Percentiles rank a stretch among this genome's conserved stretches.
These are phyloP conservation scores for Armadillidium nasatum DNA, from an alignment of 1,140 invertebrate species.

Conservation along the genomic window DNA sequence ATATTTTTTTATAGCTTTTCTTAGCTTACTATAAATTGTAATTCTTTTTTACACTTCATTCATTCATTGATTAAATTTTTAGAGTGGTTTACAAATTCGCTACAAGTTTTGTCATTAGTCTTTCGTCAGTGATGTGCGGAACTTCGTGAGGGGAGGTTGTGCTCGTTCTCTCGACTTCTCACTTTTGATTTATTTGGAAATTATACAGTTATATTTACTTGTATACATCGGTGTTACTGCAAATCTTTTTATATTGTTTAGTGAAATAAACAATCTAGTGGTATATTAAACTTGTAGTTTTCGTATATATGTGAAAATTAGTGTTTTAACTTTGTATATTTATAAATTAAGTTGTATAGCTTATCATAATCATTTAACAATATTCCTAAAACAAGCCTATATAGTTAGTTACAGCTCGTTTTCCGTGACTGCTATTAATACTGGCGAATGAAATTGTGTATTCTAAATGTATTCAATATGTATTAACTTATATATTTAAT, in stretches of 20 bases:
- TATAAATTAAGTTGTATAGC: too few relatives aligned
- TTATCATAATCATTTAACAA: too few relatives aligned
- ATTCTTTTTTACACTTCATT: neutral
- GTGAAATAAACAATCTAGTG: too few relatives aligned
- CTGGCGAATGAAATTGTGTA: neutral
- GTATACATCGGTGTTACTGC: neutral
- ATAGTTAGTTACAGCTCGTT: too few relatives aligned
- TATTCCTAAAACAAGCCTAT: too few relatives aligned
- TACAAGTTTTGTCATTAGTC: too few relatives aligned
- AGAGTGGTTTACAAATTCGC: neutral
- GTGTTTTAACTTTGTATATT: too few relatives aligned
- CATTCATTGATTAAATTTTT: constrained; percentile 10
- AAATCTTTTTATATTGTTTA: neutral
- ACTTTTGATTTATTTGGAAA: neutral
- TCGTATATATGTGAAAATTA: too few relatives aligned
- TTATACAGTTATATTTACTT: neutral
- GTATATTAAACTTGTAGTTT: too few relatives aligned
- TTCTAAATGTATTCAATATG: neutral
- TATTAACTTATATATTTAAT: neutral
- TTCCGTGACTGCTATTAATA: too few relatives aligned
- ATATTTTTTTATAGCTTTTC: neutral
- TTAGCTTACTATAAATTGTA: constrained; percentile 2
- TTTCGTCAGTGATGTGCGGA: neutral
- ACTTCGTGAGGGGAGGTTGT: neutral
- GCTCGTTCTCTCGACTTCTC: neutral